Evolutionary conservation across 1,140 invertebrate species (phyloP).

Genomic region (Pemphigus obesinymphae): DNA sequence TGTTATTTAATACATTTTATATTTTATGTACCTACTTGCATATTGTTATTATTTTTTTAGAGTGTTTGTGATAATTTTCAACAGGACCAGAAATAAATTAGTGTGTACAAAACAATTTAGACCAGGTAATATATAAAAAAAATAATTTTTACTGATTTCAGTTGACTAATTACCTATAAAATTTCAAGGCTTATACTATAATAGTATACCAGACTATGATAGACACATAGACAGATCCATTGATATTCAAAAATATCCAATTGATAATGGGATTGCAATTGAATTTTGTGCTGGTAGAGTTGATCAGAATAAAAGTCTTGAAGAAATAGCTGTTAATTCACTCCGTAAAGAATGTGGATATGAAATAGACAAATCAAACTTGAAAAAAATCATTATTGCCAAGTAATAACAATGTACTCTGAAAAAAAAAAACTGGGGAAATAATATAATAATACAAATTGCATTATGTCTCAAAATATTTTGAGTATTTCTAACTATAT

Average conservation of each 20-base stretch:
- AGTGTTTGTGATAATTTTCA: slow-evolving; percentile 80
- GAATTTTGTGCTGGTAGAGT: slow-evolving; percentile 94
- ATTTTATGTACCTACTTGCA: no score
- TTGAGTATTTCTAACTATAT: no score
- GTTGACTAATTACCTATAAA: slow-evolving; percentile 42
- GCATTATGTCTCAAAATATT: no score
- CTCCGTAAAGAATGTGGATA: slow-evolving; percentile 93
- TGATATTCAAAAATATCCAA: slow-evolving; percentile 68
- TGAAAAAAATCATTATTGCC: slow-evolving; percentile 62
- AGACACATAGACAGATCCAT: slow-evolving; percentile 54
- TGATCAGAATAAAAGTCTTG: slow-evolving; percentile 73
- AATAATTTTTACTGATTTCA: neutral
- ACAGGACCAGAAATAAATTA: slow-evolving; percentile 68
- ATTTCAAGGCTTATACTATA: slow-evolving; percentile 63
- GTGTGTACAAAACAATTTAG: slow-evolving; percentile 89
- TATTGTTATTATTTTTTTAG: slow-evolving; percentile 51
- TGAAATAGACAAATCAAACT: slow-evolving; percentile 64
- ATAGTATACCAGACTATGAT: slow-evolving; percentile 56
- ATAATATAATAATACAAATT: no score
- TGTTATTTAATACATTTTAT: no score
- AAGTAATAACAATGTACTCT: no score
- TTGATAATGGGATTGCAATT: slow-evolving; percentile 70
- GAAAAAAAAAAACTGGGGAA: no score
- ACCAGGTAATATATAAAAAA: slow-evolving; percentile 57
- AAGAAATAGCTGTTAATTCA: slow-evolving; percentile 81